Conservation (phyloP, 2,797 vertebrate genomes). For the Schizopygopsis malacanthus region DNA sequence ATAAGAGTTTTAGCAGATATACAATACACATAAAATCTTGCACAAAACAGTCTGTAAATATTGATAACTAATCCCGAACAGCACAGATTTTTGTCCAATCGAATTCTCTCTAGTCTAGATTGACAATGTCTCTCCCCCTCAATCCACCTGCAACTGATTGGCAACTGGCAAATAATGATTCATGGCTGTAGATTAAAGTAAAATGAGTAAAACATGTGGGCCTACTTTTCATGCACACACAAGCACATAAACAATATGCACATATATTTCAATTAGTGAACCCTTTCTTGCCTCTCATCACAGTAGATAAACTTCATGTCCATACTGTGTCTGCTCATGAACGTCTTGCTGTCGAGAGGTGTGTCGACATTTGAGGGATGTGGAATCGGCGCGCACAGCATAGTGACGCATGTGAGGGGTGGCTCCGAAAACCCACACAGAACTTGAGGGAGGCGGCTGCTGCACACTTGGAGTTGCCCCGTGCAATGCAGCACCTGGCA, state of each 20-base stretch:
- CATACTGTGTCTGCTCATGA: constrained; percentile 90
- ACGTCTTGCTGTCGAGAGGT: constrained; percentile 87
- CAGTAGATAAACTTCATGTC: constrained; percentile 92
- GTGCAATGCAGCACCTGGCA: constrained; percentile 87
- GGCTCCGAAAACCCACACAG: constrained; percentile 84
- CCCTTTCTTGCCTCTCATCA: constrained; percentile 82
- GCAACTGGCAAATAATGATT: not conserved
- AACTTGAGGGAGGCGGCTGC: constrained; percentile 72
- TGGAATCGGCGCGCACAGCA: constrained; percentile 87
- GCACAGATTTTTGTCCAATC: not conserved
- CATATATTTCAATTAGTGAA: not conserved
- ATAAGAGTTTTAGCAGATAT: not conserved
- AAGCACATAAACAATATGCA: not conserved
- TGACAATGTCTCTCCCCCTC: not conserved
- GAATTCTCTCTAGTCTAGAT: not conserved
- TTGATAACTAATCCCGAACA: not conserved
- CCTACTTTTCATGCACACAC: not conserved
- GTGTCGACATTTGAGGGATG: constrained; percentile 86
- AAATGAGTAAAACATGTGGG: not conserved
- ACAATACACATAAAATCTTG: not conserved
- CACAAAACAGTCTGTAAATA: not conserved
- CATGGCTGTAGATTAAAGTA: not conserved
- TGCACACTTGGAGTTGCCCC: constrained; percentile 84
- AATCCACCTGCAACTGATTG: not conserved
- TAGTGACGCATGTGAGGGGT: constrained; percentile 81